Evolutionary conservation across 92 coral and sea anemone species (phyloP), one percentile per base, ranked within the genome.

Genomic region (Zoanthus gigantus): DNA sequence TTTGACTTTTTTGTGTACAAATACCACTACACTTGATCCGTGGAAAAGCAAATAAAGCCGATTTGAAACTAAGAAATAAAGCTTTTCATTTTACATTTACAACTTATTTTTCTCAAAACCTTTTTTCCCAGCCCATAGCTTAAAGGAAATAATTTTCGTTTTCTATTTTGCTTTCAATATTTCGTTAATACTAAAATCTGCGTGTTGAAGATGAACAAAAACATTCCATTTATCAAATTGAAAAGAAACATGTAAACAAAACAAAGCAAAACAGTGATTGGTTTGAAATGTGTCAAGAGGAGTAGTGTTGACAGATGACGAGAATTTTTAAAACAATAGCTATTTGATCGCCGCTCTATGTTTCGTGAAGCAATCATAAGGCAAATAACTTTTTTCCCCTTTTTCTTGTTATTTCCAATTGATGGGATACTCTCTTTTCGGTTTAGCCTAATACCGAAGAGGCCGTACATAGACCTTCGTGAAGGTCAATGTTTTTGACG

Each of bases 211-310:
- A 81, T 46, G 74, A 65, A 65, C 45, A 81, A 65, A 81, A 29
- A 66, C 75, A 63, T 47, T 81, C 74, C 85, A 65, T 66, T 81
- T 66, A 68, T 81, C 63, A 47, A 81, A 65, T 67, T 81, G 85
- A 81, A 81, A 81, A 81, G 85, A 50, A 81, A 91, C 94, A 91
- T 75, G 94, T 88, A 91, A 91, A 84, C 94, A 91, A 88, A 88
- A 68, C 77, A 76, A 69, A 48, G 72, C 91, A 77, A 58, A 79
- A 45, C 63, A 83, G 77, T 68, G 90, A 95, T 95, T 95, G 98
- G 98, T 89, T 82, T 71, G 54, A 83, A 78, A 71, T 92, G 85
- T 95, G 98, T 95, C 98, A 95, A 91, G 85, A 90, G 87, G 82
- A 83, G 92, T 77, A 68, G 91, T 67, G 90, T 71, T 89, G 98